phyloP scores from a whole-genome alignment of 2,888 invertebrate species.

The Listrodromus nycthemerus region DNA sequence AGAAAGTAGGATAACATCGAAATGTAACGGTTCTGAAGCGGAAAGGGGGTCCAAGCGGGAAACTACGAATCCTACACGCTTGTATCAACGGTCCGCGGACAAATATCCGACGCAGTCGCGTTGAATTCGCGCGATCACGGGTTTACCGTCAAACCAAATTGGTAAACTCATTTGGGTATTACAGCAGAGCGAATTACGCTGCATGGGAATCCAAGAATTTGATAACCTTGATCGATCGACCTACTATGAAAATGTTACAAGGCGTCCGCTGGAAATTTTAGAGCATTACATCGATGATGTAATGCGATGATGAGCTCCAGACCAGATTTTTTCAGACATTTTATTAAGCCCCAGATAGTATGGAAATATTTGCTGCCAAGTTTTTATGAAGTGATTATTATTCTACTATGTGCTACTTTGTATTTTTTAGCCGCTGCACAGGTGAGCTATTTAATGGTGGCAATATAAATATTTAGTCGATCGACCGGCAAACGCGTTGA shows the following conservation, averaged over 20 bases:
- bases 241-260: not conserved
- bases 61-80: not conserved
- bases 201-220: not conserved
- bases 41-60: not conserved
- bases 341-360: not conserved
- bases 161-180: not conserved
- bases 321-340: not conserved
- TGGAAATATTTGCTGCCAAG: not conserved
- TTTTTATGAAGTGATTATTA: no score
- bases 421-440: not conserved
- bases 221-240: not conserved
- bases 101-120: not conserved
- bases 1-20: not conserved
- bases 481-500: no score
- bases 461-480: no score
- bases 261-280: not conserved
- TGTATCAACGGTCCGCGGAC: not conserved
- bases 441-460: no score
- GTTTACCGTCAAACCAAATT: not conserved
- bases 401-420: not conserved
- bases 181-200: not conserved
- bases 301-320: not conserved
- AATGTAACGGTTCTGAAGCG: not conserved
- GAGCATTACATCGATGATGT: not conserved
- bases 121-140: not conserved